A percentile compares a stretch with the other conserved stretches of the same genome.
phyloP scores from a whole-genome alignment of 1,140 invertebrate genomes.

The Eumeta japonica region DNA sequence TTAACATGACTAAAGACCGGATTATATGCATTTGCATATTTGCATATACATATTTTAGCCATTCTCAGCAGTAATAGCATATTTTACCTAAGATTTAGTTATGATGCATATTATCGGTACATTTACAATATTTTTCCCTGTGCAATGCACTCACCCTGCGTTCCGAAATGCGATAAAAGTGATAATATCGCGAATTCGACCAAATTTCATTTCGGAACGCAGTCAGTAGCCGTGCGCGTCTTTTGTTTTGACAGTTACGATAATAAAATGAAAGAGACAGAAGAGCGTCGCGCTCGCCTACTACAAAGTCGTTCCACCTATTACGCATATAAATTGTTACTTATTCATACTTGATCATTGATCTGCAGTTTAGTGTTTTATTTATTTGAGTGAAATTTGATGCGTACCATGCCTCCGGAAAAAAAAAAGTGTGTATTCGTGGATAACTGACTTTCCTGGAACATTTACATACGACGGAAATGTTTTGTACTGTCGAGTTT shows the following conservation, averaged over 20 bases:
- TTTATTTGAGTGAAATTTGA: conserved; percentile 1
- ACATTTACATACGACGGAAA: conserved; percentile 1
- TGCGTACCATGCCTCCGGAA: background rate
- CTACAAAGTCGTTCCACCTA: background rate
- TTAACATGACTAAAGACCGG: too few species aligned
- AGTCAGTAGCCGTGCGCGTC: background rate
- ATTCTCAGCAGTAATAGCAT: conserved; percentile 1
- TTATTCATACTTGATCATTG: background rate
- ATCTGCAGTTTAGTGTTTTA: background rate
- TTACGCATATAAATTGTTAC: background rate
- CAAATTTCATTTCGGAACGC: too few species aligned
- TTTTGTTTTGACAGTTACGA: background rate
- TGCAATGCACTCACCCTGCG: too few species aligned
- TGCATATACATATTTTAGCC: background rate
- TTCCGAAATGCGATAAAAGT: too few species aligned
- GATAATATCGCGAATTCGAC: too few species aligned
- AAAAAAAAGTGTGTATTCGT: conserved; percentile 1
- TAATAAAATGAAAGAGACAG: conserved; percentile 1
- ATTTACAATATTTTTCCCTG: conserved; percentile 1
- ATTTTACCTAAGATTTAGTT: conserved; percentile 1
- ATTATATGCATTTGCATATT: conserved; percentile 1
- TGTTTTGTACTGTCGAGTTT: conserved; percentile 1
- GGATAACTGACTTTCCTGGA: background rate
- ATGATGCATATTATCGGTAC: conserved; percentile 1
- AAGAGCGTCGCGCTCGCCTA: conserved; percentile 1